phyloP scores from a whole-genome alignment of 2,113 vertebrate species.

The Noturus placidus region DNA sequence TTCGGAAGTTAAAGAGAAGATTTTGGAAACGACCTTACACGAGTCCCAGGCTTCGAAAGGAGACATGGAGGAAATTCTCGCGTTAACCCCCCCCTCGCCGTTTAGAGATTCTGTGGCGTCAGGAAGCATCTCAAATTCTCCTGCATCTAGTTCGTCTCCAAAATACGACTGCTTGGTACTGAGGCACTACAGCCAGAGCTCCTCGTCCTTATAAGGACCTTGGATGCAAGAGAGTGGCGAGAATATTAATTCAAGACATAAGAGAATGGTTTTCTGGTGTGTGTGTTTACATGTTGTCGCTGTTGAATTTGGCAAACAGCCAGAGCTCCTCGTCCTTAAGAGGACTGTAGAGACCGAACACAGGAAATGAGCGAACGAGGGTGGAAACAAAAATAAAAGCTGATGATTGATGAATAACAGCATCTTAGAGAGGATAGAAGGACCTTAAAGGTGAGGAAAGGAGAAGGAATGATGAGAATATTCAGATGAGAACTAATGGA shows the following conservation, averaged over 20 bases:
- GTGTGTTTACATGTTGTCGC: conserved; percentile 30
- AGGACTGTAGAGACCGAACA: not conserved
- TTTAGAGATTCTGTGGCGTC: conserved; percentile 94
- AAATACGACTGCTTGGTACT: conserved; percentile 90
- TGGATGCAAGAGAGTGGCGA: conserved; percentile 15
- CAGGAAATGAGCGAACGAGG: not conserved
- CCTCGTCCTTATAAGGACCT: conserved; percentile 90
- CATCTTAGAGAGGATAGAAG: not conserved
- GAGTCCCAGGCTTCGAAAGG: conserved; percentile 75
- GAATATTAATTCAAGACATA: conserved; percentile 27
- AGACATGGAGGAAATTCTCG: conserved; percentile 89
- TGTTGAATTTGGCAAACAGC: not conserved
- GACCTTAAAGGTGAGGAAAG: not conserved
- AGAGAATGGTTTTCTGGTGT: not conserved
- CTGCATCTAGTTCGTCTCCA: conserved; percentile 83
- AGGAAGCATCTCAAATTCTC: conserved; percentile 83
- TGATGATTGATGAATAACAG: not conserved
- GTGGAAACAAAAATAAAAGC: not conserved
- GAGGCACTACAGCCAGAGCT: conserved; percentile 97
- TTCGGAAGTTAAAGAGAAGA: conserved; percentile 52
- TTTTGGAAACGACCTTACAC: conserved; percentile 59
- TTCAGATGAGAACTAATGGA: conserved; percentile 16
- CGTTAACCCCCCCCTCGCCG: conserved; percentile 94
- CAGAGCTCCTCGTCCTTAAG: not conserved
- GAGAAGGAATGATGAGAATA: not conserved